phyloP scores from a whole-genome alignment of 2,888 invertebrate species.

The Ryuthela nishihirai region DNA sequence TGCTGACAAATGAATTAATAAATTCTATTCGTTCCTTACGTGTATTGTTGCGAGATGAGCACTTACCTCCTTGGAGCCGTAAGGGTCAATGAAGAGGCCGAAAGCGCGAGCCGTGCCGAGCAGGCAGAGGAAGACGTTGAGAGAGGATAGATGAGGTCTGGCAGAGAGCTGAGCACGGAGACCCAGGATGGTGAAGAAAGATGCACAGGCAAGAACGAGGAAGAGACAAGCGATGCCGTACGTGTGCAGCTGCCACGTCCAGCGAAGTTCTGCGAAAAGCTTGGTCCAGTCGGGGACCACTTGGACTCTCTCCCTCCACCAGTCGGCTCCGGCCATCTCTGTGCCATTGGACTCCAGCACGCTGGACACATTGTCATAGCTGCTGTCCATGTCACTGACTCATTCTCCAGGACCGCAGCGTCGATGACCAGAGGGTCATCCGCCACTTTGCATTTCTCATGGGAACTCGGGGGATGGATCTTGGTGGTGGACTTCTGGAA shows the following conservation, averaged over 20 bases:
- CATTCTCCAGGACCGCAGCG: too few relatives aligned
- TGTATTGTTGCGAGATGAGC: not conserved
- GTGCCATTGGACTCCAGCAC: too few relatives aligned
- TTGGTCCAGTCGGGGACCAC: constrained; percentile 50
- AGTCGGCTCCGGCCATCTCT: constrained; percentile 6
- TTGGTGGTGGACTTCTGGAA: too few relatives aligned
- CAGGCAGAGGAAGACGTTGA: constrained; percentile 58
- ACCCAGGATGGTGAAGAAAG: constrained; percentile 57
- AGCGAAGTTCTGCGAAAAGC: constrained; percentile 49
- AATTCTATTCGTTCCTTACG: too few relatives aligned
- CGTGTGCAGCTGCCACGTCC: constrained; percentile 58
- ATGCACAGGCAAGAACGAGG: constrained; percentile 57
- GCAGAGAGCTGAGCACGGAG: constrained; percentile 57
- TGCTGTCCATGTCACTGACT: too few relatives aligned
- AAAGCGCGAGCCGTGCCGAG: constrained; percentile 56
- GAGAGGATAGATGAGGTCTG: constrained; percentile 58
- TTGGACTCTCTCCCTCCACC: constrained; percentile 9
- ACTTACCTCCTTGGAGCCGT: constrained; percentile 56
- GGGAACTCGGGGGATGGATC: too few relatives aligned
- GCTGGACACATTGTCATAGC: too few relatives aligned
- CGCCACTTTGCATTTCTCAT: too few relatives aligned
- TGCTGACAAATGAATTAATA: too few relatives aligned
- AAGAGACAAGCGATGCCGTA: constrained; percentile 59
- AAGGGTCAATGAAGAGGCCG: constrained; percentile 59
- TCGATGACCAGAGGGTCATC: too few relatives aligned